Evolutionary conservation across 1,140 invertebrate species (phyloP).

Genomic region (Potamilus streckersoni): DNA sequence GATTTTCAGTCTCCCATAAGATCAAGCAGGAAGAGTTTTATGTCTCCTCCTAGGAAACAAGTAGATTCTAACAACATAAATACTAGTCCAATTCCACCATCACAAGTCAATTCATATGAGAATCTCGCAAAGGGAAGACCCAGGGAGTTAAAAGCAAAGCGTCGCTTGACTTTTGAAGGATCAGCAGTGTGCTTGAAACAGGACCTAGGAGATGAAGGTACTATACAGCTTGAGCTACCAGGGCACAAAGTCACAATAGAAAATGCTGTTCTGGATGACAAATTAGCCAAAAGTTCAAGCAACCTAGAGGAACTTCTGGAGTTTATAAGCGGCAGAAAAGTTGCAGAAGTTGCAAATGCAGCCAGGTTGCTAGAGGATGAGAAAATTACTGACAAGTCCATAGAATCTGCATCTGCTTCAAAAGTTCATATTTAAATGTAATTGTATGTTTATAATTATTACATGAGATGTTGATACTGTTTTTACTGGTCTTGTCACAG

Average conservation of each 20-base stretch:
- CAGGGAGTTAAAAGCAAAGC: constrained; percentile 13
- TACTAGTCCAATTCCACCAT: not conserved
- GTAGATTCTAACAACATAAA: not conserved
- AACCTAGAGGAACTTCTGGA: constrained; percentile 42
- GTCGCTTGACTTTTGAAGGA: constrained; percentile 12
- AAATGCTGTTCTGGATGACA: constrained; percentile 37
- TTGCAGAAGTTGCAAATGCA: too few species aligned
- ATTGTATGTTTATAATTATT: too few species aligned
- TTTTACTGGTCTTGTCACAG: too few species aligned
- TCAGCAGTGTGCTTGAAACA: constrained; percentile 45
- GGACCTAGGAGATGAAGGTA: constrained; percentile 50
- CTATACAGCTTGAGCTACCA: constrained; percentile 50
- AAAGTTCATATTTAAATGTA: too few species aligned
- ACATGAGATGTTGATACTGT: too few species aligned
- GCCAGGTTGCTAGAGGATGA: too few species aligned
- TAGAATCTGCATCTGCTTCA: too few species aligned
- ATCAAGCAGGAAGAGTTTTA: not conserved
- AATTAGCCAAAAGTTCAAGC: constrained; percentile 40
- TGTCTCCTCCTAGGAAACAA: not conserved
- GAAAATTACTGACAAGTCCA: too few species aligned
- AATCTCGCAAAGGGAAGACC: not conserved
- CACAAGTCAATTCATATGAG: constrained; percentile 5
- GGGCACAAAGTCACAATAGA: constrained; percentile 48
- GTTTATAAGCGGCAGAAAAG: constrained; percentile 28
- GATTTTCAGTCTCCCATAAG: not conserved